phyloP scores from a whole-genome alignment of 2,888 invertebrate species.

The Mantis religiosa region DNA sequence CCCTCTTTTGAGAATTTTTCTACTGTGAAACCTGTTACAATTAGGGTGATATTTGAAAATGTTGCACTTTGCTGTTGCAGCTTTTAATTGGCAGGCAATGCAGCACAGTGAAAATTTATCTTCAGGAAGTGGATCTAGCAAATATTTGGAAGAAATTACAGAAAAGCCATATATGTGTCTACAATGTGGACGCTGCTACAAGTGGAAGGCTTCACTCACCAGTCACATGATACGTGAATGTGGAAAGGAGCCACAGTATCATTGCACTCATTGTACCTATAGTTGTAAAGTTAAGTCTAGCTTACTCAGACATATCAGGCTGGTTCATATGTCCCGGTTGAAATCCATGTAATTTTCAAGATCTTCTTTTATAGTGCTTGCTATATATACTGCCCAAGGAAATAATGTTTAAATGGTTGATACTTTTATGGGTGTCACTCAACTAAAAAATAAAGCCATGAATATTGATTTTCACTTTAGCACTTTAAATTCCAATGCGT shows the following conservation, averaged over 20 bases:
- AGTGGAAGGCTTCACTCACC: constrained; percentile 11
- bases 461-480: too few species aligned
- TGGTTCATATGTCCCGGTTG: not conserved
- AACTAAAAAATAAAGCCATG: too few species aligned
- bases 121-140: not conserved
- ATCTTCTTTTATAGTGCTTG: not conserved
- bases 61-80: not conserved
- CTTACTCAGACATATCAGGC: constrained; percentile 37
- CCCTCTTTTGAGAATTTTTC: too few species aligned
- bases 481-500: too few species aligned
- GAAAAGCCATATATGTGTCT: not conserved
- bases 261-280: constrained; percentile 41
- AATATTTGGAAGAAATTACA: not conserved
- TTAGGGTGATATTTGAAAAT: not conserved
- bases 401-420: too few species aligned
- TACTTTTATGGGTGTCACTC: too few species aligned
- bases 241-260: constrained; percentile 38
- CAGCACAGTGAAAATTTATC: not conserved
- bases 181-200: constrained; percentile 22
- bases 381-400: too few species aligned
- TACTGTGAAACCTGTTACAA: too few species aligned
- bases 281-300: constrained; percentile 40
- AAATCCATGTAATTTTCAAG: not conserved
- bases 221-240: constrained; percentile 29
- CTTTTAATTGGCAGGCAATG: not conserved